phyloP scores from a whole-genome alignment of 2,113 vertebrate species.

The Excalfactoria chinensis region DNA sequence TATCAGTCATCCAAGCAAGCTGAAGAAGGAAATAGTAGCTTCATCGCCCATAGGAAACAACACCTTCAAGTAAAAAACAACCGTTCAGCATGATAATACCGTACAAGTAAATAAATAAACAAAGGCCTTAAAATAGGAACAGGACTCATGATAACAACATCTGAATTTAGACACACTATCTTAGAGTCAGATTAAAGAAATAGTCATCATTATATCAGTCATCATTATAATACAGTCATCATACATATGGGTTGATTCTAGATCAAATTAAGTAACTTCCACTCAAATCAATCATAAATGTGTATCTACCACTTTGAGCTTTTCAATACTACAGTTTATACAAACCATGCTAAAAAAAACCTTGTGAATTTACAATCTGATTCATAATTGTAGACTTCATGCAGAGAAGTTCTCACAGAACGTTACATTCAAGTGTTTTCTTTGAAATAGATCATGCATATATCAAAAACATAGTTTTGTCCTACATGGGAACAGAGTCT shows the following conservation, averaged over 20 bases:
- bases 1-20: constrained; percentile 66
- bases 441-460: neutral
- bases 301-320: neutral
- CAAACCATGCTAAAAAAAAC: neutral
- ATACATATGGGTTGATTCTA: neutral
- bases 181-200: neutral
- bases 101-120: neutral
- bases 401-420: neutral
- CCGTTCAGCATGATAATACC: constrained; percentile 21
- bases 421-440: neutral
- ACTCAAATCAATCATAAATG: neutral
- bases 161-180: neutral
- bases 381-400: neutral
- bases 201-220: neutral
- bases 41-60: constrained; percentile 63
- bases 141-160: neutral
- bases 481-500: neutral
- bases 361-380: neutral
- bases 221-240: neutral
- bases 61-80: constrained; percentile 64
- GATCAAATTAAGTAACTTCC: neutral
- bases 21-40: constrained; percentile 61
- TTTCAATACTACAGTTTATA: neutral
- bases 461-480: neutral
- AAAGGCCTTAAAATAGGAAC: neutral